Evolutionary conservation across 2,113 vertebrate genomes (phyloP).

Genomic region (Cebus imitator): DNA sequence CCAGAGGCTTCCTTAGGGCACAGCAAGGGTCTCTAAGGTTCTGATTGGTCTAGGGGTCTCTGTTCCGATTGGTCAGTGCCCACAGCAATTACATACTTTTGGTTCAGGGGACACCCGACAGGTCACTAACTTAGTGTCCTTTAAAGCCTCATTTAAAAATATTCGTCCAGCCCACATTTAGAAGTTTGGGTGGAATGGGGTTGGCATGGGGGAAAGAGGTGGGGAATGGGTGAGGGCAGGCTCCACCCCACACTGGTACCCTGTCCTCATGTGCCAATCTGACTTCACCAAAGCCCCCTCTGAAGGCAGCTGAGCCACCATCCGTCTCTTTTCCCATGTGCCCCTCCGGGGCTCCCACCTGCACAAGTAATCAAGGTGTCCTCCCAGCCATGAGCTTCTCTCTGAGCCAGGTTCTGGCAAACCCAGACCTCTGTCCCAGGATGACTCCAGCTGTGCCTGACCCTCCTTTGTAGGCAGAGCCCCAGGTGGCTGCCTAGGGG

Average conservation of each 20-base stretch:
- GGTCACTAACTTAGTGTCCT: background rate
- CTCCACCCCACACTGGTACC: background rate
- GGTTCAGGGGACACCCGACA: background rate
- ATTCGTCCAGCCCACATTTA: background rate
- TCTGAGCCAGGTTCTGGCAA: background rate
- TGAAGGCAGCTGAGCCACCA: background rate
- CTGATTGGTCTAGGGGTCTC: background rate
- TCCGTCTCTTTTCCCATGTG: rapidly evolving
- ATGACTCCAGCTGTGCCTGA: background rate
- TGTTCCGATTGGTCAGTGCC: background rate
- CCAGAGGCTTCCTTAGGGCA: background rate
- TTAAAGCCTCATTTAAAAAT: background rate
- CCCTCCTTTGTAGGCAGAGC: rapidly evolving
- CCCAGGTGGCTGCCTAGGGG: background rate
- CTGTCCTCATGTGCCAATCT: background rate
- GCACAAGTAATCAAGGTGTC: background rate
- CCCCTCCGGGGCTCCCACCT: background rate
- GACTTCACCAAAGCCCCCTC: too few relatives aligned
- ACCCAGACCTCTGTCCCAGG: background rate
- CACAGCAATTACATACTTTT: background rate
- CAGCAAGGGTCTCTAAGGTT: background rate
- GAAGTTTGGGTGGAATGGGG: background rate
- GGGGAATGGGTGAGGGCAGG: background rate
- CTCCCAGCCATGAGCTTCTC: background rate
- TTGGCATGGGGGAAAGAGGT: background rate